Percentiles rank a stretch among this genome's conserved stretches.
phyloP scores from a whole-genome alignment of 2,888 invertebrate species.

The Pogonocherus hispidulus region DNA sequence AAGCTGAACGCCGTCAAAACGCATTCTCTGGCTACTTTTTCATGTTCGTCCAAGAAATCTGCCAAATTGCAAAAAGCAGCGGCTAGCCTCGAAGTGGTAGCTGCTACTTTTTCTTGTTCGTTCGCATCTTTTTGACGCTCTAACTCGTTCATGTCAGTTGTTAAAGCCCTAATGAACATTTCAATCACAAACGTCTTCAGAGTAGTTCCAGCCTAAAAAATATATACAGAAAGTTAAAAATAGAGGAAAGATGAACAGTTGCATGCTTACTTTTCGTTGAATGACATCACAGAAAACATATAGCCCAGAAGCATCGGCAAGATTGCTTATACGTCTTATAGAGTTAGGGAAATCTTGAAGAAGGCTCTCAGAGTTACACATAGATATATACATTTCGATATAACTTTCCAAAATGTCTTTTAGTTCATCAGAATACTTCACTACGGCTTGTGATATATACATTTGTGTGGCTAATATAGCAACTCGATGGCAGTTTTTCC shows the following conservation, averaged over 20 bases:
- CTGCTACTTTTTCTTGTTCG: slow-evolving; percentile 70
- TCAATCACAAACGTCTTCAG: slow-evolving; percentile 79
- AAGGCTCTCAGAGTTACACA: slow-evolving; percentile 60
- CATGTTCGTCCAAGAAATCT: slow-evolving; percentile 72
- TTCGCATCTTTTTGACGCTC: slow-evolving; percentile 76
- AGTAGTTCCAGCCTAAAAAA: slow-evolving; percentile 58
- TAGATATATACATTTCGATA: slow-evolving; percentile 65
- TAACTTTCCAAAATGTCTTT: slow-evolving; percentile 61
- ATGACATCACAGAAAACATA: slow-evolving; percentile 76
- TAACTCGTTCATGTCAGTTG: slow-evolving; percentile 82
- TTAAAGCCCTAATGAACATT: slow-evolving; percentile 81
- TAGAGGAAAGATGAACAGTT: slow-evolving; percentile 12
- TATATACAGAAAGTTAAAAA: slow-evolving; percentile 29
- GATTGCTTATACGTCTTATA: slow-evolving; percentile 65
- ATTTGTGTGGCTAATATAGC: slow-evolving; percentile 73
- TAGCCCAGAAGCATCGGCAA: slow-evolving; percentile 79
- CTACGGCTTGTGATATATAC: slow-evolving; percentile 72
- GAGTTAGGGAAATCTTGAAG: slow-evolving; percentile 59
- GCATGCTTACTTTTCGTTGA: slow-evolving; percentile 57
- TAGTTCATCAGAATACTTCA: slow-evolving; percentile 68
- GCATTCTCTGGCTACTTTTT: slow-evolving; percentile 78
- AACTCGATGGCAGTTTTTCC: slow-evolving; percentile 72
- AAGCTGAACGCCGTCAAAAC: slow-evolving; percentile 82
- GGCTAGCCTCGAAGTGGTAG: slow-evolving; percentile 73
- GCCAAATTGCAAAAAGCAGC: slow-evolving; percentile 78